Percentiles rank a stretch among this genome's conserved stretches.
phyloP scores from a whole-genome alignment of 2,113 vertebrate genomes.

The Lipophrys pholis region DNA sequence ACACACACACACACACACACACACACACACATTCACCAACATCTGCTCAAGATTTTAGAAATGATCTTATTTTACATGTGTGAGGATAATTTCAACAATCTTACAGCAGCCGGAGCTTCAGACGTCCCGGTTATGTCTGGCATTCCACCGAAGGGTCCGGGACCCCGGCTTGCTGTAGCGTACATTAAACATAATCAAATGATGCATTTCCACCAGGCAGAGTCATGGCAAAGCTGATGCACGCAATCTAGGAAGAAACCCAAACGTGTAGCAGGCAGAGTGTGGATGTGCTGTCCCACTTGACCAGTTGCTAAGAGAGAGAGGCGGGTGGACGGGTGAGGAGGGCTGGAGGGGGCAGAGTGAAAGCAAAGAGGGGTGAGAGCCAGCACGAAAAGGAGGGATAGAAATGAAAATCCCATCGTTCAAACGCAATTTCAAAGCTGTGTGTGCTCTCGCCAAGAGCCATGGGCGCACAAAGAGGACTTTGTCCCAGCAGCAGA shows the following conservation, averaged over 20 bases:
- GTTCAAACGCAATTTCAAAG: slow-evolving; percentile 81
- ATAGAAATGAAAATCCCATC: slow-evolving; percentile 83
- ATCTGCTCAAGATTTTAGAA: too few relatives aligned
- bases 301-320: slow-evolving; percentile 57
- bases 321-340: slow-evolving; percentile 29
- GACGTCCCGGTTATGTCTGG: too few relatives aligned
- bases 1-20: too few relatives aligned
- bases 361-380: slow-evolving; percentile 76
- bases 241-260: background rate
- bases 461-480: slow-evolving; percentile 79
- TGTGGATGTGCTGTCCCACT: slow-evolving; percentile 35
- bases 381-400: slow-evolving; percentile 71
- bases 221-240: slow-evolving; percentile 9
- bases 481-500: slow-evolving; percentile 81
- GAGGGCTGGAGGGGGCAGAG: slow-evolving; percentile 25
- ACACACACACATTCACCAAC: too few relatives aligned
- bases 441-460: slow-evolving; percentile 78
- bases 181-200: too few relatives aligned
- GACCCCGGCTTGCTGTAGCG: too few relatives aligned
- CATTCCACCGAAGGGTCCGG: too few relatives aligned
- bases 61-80: too few relatives aligned
- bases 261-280: slow-evolving; percentile 26
- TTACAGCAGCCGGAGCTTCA: too few relatives aligned
- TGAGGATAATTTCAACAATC: too few relatives aligned
- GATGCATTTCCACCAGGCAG: too few relatives aligned